A percentile compares a stretch with the other conserved stretches of the same genome.
Evolutionary conservation across 2,113 vertebrate species (phyloP).

Genomic region (Protomyctophum bolini): DNA sequence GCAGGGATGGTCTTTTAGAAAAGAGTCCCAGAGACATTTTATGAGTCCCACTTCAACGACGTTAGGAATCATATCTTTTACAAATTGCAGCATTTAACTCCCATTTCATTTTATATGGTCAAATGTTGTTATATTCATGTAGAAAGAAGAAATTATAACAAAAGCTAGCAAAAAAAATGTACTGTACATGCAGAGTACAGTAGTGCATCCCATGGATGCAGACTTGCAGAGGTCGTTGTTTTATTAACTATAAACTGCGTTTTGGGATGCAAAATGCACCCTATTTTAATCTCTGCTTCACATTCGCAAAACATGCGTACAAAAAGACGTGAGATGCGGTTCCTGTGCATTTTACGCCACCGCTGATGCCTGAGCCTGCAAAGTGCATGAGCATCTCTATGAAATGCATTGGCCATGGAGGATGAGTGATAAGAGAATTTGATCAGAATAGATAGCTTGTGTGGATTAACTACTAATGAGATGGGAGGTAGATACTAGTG

Average conservation of each 20-base stretch:
- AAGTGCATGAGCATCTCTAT: slow-evolving; percentile 18
- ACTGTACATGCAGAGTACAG: too few relatives aligned
- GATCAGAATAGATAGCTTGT: slow-evolving; percentile 28
- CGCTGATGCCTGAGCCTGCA: slow-evolving; percentile 3
- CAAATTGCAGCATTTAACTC: too few relatives aligned
- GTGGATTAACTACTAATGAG: slow-evolving; percentile 45
- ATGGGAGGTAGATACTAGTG: slow-evolving; percentile 50
- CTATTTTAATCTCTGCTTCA: not conserved
- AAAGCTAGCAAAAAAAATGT: too few relatives aligned
- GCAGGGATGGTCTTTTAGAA: too few relatives aligned
- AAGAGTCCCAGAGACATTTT: too few relatives aligned
- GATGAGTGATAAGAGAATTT: slow-evolving; percentile 29
- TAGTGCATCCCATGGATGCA: too few relatives aligned
- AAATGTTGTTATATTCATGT: too few relatives aligned
- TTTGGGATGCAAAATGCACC: too few relatives aligned
- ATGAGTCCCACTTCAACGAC: too few relatives aligned
- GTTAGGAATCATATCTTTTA: too few relatives aligned
- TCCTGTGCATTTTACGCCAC: slow-evolving; percentile 14
- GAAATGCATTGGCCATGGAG: slow-evolving; percentile 56
- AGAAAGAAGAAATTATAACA: too few relatives aligned
- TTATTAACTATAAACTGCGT: not conserved
- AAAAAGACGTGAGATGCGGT: not conserved
- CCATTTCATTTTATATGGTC: too few relatives aligned
- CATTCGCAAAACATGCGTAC: slow-evolving; percentile 23
- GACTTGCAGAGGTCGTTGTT: not conserved